Base-by-base conservation (phyloP, 2,888 invertebrate genomes). In the Lepidocyrtoides sp. region DNA sequence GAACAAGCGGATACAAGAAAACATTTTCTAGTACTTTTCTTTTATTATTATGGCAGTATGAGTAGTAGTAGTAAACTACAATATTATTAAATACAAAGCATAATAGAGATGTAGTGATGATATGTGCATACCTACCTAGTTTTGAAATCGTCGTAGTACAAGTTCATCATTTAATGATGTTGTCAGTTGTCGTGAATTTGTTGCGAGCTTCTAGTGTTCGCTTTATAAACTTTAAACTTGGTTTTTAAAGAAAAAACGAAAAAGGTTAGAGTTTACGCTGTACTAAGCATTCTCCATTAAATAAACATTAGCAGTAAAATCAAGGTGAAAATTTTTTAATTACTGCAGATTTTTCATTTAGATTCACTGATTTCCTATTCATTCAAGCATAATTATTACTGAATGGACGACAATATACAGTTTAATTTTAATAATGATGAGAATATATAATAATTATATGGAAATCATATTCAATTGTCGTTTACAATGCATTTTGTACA, bases 1-100 rank as follows among this genome's bases (percentile, higher is more conserved):
- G 84, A 85, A 85, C 84, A 85, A 72, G 63, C 63, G 83, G 63
- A 83, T 63, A 83, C 83, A 83, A 10, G 81, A 57, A 81, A 32
- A 57, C 54, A 57, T 81, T 81, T 81, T 48, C 77, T 69, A 69
- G 77, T 32, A 17, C n/a, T 54, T 79, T 48, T 54, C n/a, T n/a
- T n/a, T n/a, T n/a, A n/a, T n/a, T n/a, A n/a, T n/a, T 32, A 20
- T 29, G 26, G 17, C n/a, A 32, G 32, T 17, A 12, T 51, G 26
- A 54, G 51, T 51, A 79, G 20, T 48, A 23, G 44, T 44, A n/a
- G 23, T 66, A 26, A 14, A 12, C 8, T 66, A 14, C 14, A 63
- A 29, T 29, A 29, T 14, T 63, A 63, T 41, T 69, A 36, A 69
- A 41, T 41, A 69, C 41, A 32, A 41, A 5, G 29, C 66, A 66